A percentile compares a stretch with the other conserved stretches of the same genome.
phyloP scores from a whole-genome alignment of 2,888 invertebrate species.

The Dasypogon diadema region DNA sequence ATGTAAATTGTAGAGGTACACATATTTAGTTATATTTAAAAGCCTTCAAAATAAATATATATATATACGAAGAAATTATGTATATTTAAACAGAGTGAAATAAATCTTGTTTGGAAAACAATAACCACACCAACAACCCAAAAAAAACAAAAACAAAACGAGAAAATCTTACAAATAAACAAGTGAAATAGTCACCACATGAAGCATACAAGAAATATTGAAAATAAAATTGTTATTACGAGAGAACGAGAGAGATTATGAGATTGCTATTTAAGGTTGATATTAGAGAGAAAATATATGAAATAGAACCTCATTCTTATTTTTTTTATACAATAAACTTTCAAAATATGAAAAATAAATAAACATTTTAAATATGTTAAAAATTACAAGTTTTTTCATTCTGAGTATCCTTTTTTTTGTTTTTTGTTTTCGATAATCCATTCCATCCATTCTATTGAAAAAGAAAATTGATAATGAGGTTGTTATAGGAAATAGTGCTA shows the following conservation, averaged over 20 bases:
- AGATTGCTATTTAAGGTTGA: conserved; percentile 48
- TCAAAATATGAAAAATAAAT: conserved; percentile 38
- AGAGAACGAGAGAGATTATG: conserved; percentile 42
- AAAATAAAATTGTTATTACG: conserved; percentile 38
- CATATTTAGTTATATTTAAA: conserved; percentile 2
- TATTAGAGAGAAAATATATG: conserved; percentile 44
- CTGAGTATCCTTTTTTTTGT: too few species aligned
- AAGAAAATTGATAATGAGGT: too few species aligned
- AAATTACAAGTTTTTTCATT: too few species aligned
- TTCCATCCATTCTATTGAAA: too few species aligned
- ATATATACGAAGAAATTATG: conserved; percentile 25
- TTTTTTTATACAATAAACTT: conserved; percentile 45
- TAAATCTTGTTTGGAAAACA: conserved; percentile 29
- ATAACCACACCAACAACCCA: not conserved
- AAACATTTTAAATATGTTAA: conserved; percentile 47
- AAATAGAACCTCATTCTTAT: conserved; percentile 48
- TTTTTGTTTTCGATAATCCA: too few species aligned
- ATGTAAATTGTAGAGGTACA: not conserved
- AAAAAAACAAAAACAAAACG: not conserved
- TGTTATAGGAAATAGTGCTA: too few species aligned
- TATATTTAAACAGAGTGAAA: conserved; percentile 47
- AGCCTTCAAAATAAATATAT: conserved; percentile 24
- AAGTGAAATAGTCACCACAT: conserved; percentile 43
- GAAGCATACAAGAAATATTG: conserved; percentile 33
- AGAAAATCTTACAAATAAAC: conserved; percentile 35